Percentiles rank a stretch among this genome's conserved stretches.
Evolutionary conservation across 2,888 invertebrate species (phyloP).

Genomic region (Eilema caniola): DNA sequence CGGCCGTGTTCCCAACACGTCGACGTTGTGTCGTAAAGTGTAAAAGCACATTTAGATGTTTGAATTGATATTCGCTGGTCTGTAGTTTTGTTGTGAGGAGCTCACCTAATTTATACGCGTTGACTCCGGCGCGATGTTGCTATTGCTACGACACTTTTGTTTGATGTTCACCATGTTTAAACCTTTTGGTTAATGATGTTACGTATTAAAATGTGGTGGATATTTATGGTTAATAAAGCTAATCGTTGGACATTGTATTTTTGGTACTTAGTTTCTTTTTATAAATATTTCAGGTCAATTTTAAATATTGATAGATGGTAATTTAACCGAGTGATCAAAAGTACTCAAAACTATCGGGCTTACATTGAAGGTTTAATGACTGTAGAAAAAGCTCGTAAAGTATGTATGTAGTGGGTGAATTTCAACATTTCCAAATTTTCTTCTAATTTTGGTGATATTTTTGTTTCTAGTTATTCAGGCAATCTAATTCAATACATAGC

Average conservation of each 20-base stretch:
- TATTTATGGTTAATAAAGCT: not conserved
- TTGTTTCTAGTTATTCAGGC: no score
- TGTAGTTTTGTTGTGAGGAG: conserved; percentile 76
- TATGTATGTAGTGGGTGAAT: no score
- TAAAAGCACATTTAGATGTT: conserved; percentile 74
- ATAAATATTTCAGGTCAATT: not conserved
- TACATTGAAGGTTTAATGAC: no score
- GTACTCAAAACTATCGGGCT: no score
- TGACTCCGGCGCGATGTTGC: conserved; percentile 74
- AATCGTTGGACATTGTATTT: not conserved
- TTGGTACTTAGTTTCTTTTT: not conserved
- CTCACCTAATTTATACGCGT: conserved; percentile 83
- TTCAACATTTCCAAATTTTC: no score
- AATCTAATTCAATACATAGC: no score
- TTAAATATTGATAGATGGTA: no score
- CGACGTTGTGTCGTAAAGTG: conserved; percentile 54
- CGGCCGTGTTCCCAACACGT: conserved; percentile 13
- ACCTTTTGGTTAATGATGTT: conserved; percentile 31
- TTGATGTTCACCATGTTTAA: conserved; percentile 53
- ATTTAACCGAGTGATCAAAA: no score
- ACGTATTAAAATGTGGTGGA: not conserved
- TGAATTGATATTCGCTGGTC: conserved; percentile 72
- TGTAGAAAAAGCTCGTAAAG: no score
- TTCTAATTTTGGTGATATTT: no score
- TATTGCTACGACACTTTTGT: conserved; percentile 67